Evolutionary conservation across 2,113 vertebrate species (phyloP).

Genomic region (Megaceryle maxima): DNA sequence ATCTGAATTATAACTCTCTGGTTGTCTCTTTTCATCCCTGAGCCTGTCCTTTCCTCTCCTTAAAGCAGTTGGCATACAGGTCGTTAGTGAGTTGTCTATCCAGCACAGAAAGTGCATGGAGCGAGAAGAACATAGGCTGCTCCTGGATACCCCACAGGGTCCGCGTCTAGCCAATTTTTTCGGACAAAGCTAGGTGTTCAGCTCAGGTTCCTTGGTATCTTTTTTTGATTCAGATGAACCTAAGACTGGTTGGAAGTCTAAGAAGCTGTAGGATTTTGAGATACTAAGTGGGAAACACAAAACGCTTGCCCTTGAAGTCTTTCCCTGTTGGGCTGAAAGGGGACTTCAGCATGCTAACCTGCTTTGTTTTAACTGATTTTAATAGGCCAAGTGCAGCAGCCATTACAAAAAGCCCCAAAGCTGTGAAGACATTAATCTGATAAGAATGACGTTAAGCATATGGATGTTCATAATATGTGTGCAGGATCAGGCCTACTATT

Average conservation of each 20-base stretch:
- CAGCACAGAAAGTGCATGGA: not conserved
- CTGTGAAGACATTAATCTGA: not conserved
- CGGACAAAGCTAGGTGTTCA: not conserved
- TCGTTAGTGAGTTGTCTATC: not conserved
- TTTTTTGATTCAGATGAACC: not conserved
- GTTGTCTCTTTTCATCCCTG: constrained; percentile 38
- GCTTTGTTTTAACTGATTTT: constrained; percentile 36
- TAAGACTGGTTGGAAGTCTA: not conserved
- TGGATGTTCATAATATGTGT: not conserved
- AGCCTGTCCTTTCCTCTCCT: constrained; percentile 37
- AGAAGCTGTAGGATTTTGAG: not conserved
- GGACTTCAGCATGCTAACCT: not conserved
- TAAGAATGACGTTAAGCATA: not conserved
- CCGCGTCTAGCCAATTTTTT: not conserved
- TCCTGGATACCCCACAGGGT: not conserved
- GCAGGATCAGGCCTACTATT: not conserved
- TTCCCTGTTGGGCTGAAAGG: not conserved
- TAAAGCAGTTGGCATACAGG: not conserved
- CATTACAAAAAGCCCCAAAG: not conserved
- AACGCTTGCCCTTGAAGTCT: not conserved
- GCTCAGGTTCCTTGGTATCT: not conserved
- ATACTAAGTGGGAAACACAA: not conserved
- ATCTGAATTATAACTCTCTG: constrained; percentile 42
- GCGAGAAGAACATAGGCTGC: not conserved
- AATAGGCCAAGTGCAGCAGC: not conserved